Evolutionary conservation across 2,888 invertebrate genomes (phyloP).

Genomic region (Drosophila diplacantha): DNA sequence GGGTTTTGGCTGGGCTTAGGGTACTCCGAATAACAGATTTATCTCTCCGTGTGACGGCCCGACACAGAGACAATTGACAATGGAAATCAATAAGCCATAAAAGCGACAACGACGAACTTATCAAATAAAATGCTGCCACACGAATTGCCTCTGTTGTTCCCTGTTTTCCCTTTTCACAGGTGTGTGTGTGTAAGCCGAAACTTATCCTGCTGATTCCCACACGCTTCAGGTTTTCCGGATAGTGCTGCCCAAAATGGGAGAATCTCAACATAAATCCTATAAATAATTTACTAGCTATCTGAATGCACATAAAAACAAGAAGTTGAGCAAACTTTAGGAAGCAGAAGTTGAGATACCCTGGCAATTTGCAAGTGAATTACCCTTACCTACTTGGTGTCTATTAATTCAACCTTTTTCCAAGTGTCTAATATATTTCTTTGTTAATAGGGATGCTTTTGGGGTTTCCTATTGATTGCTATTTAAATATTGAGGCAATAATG

Average conservation of each 20-base stretch:
- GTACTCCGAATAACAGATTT: conserved; percentile 53
- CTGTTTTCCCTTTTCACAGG: conserved; percentile 7
- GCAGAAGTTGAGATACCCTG: too few species aligned
- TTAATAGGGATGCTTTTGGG: too few species aligned
- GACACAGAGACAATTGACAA: conserved; percentile 47
- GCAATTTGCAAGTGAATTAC: too few species aligned
- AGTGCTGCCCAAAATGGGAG: conserved; percentile 2
- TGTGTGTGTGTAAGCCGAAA: conserved; percentile 19
- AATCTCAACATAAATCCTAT: background rate
- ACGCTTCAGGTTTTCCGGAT: background rate
- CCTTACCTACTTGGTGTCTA: too few species aligned
- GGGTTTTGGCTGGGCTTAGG: conserved; percentile 1
- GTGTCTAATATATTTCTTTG: too few species aligned
- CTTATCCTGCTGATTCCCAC: conserved; percentile 1
- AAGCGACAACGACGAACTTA: conserved; percentile 52
- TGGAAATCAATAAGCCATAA: conserved; percentile 69
- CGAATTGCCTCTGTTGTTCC: conserved; percentile 40
- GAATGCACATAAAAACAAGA: background rate
- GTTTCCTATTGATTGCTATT: too few species aligned
- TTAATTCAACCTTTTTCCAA: too few species aligned
- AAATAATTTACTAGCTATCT: background rate
- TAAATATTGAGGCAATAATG: too few species aligned
- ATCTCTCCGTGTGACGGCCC: conserved; percentile 49
- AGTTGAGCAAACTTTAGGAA: background rate
- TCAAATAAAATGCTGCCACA: conserved; percentile 52